Conservation (phyloP, 2,888 invertebrate species). For the Yponomeuta evonymella region DNA sequence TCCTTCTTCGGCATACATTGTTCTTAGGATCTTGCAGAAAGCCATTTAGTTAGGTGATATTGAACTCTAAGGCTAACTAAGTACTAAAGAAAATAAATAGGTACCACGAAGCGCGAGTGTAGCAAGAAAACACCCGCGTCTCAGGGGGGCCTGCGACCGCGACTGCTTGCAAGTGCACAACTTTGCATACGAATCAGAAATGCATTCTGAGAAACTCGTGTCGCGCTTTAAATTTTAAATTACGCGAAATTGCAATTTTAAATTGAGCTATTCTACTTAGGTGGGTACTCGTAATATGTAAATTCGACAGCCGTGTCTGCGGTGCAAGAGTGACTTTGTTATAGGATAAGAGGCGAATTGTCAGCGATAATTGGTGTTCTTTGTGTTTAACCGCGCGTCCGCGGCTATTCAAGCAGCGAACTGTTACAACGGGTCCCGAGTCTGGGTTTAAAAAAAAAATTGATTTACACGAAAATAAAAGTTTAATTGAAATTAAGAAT, state of each 20-base stretch:
- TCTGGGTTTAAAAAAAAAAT: no score
- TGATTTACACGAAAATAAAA: no score
- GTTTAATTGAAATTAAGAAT: no score
- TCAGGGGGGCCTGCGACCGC: not conserved
- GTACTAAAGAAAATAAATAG: not conserved
- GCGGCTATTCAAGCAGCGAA: not conserved
- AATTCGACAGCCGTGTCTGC: not conserved
- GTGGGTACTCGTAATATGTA: not conserved
- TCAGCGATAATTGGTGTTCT: not conserved
- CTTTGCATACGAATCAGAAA: slow-evolving; percentile 24
- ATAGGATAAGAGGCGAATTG: not conserved
- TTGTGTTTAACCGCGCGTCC: not conserved
- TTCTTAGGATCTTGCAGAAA: not conserved
- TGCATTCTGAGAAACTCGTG: slow-evolving; percentile 22
- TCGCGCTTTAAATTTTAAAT: slow-evolving; percentile 33
- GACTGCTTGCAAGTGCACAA: slow-evolving; percentile 17
- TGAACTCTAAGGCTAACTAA: not conserved
- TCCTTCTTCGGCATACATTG: no score
- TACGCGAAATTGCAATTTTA: slow-evolving; percentile 32
- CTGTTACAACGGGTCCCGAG: no score
- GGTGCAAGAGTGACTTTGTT: not conserved
- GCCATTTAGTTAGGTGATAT: not conserved
- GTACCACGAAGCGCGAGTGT: not conserved
- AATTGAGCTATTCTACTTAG: slow-evolving; percentile 28
- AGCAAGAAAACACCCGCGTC: not conserved